Percentiles rank a stretch among this genome's conserved stretches.
These are phyloP conservation scores for Erannis defoliaria DNA, from an alignment of 2,888 invertebrate genomes.

Conservation along the genomic window DNA sequence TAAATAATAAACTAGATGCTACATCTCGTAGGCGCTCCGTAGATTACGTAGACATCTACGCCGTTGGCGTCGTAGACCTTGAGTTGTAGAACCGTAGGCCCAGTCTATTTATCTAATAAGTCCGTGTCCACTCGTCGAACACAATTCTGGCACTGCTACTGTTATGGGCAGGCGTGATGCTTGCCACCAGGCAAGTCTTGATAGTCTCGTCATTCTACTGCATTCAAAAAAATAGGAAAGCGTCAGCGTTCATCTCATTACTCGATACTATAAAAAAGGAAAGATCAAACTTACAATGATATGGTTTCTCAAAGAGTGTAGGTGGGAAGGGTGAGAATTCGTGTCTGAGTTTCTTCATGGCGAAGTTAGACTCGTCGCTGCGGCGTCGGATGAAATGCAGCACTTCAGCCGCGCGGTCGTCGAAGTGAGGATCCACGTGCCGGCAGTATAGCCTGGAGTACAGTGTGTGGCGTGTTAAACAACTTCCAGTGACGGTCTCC, in stretches of 20 bases:
- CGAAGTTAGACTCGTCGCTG: constrained; percentile 69
- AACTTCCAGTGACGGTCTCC: too few species aligned
- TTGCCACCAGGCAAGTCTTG: too few species aligned
- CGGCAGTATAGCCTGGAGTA: constrained; percentile 74
- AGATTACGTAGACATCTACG: constrained; percentile 1
- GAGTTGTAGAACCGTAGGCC: too few species aligned
- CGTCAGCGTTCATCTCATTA: too few species aligned
- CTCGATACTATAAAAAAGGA: neutral
- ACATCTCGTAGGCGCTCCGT: constrained; percentile 3
- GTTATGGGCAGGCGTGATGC: too few species aligned
- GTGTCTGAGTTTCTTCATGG: constrained; percentile 68
- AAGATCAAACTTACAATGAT: constrained; percentile 66
- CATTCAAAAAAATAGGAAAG: too few species aligned
- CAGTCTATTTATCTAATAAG: too few species aligned
- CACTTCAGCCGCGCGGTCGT: constrained; percentile 67
- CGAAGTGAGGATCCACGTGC: constrained; percentile 74
- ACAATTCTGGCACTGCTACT: too few species aligned
- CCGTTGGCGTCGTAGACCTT: neutral
- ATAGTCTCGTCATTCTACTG: too few species aligned
- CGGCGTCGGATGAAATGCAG: constrained; percentile 73
- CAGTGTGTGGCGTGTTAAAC: too few species aligned
- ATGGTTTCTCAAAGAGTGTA: constrained; percentile 70
- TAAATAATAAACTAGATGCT: neutral
- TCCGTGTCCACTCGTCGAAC: too few species aligned
- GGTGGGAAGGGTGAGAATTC: constrained; percentile 68